Conservation (phyloP, 2,797 vertebrate genomes). For the Lutra lutra region DNA sequence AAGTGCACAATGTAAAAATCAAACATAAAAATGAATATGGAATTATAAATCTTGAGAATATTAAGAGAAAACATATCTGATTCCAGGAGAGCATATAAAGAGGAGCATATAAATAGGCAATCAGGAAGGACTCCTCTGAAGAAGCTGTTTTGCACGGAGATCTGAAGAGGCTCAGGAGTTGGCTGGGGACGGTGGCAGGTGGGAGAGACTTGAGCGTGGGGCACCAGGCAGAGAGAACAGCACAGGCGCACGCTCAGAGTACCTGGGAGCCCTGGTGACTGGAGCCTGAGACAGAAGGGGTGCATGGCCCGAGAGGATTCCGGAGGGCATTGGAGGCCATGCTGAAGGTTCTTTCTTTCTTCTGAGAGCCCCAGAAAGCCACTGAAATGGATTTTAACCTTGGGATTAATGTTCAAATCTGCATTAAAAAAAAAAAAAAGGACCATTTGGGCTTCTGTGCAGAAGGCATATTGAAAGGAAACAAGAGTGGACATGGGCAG, state of each 20-base stretch:
- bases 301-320: not conserved
- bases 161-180: not conserved
- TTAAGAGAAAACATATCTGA: not conserved
- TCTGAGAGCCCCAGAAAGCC: not conserved
- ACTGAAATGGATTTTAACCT: not conserved
- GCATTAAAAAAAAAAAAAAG: not conserved
- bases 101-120: not conserved
- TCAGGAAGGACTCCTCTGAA: not conserved
- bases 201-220: not conserved
- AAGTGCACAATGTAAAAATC: not conserved
- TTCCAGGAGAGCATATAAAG: not conserved
- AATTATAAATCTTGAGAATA: not conserved
- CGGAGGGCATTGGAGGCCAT: not conserved
- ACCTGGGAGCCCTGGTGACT: too few species aligned
- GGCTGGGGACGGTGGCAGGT: not conserved
- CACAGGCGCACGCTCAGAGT: not conserved
- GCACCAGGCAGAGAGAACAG: not conserved
- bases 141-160: not conserved
- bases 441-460: not conserved
- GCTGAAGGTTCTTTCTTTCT: not conserved
- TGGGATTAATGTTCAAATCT: conserved; percentile 22
- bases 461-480: not conserved
- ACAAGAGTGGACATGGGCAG: not conserved
- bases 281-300: not conserved
- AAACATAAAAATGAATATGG: not conserved